Conservation (phyloP, 2,797 vertebrate species). For the Paedocypris micromegethes region DNA sequence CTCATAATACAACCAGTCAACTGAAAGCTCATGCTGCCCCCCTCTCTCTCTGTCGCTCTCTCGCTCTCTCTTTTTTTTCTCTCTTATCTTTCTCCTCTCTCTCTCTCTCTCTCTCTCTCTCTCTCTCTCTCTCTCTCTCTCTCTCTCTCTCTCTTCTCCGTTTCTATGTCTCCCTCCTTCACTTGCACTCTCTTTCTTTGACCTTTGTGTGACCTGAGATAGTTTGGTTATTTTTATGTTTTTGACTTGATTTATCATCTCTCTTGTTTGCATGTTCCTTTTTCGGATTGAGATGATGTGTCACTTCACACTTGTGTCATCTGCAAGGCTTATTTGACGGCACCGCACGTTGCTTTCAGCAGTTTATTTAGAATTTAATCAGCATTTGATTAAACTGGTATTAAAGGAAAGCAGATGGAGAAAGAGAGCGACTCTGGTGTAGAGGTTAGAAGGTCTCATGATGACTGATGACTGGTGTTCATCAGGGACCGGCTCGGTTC, state of each 20-base stretch:
- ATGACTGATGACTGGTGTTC: background rate
- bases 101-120: background rate
- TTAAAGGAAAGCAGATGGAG: background rate
- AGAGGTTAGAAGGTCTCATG: background rate
- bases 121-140: too few relatives aligned
- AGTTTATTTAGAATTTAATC: too few relatives aligned
- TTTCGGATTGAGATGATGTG: too few relatives aligned
- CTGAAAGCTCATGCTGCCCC: conserved; percentile 33
- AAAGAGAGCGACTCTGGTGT: background rate
- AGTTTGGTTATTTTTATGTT: conserved; percentile 7
- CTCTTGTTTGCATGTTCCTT: conserved; percentile 11
- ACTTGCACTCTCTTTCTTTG: background rate
- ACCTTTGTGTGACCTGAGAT: conserved; percentile 12
- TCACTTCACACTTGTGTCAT: too few relatives aligned
- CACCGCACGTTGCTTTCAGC: too few relatives aligned
- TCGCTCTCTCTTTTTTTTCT: too few relatives aligned
- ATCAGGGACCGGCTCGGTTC: background rate
- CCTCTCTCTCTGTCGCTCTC: conserved; percentile 4
- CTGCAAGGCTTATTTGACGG: too few relatives aligned
- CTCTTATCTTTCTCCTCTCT: too few relatives aligned
- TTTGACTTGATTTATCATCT: conserved; percentile 21
- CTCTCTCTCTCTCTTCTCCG: too few relatives aligned
- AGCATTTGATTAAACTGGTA: too few relatives aligned
- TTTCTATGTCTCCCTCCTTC: too few relatives aligned
- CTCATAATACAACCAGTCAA: conserved; percentile 39